These are phyloP conservation scores for Ochropacha duplaris DNA, from an alignment of 2,888 invertebrate genomes.

Conservation along the genomic window DNA sequence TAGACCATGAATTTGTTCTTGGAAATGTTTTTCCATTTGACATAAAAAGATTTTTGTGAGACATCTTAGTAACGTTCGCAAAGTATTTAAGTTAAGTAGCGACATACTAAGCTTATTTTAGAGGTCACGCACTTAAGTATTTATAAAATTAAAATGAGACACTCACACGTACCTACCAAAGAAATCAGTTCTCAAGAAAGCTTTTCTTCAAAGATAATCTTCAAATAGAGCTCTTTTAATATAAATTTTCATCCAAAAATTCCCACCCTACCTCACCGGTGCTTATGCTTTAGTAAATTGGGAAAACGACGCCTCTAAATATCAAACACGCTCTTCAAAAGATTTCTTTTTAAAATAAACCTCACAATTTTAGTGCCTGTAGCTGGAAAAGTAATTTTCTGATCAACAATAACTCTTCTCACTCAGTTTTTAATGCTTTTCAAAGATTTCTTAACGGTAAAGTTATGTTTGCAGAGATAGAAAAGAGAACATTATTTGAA, in stretches of 20 bases:
- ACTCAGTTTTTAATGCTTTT: slow-evolving; percentile 8
- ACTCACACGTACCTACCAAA: background rate
- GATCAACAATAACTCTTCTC: slow-evolving; percentile 6
- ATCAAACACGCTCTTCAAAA: slow-evolving; percentile 7
- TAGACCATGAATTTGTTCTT: background rate
- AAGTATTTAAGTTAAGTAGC: background rate
- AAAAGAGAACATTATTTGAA: slow-evolving; percentile 20
- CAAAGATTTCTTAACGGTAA: background rate
- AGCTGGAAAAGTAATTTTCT: slow-evolving; percentile 2
- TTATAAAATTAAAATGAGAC: background rate
- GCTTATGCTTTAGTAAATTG: slow-evolving; percentile 9
- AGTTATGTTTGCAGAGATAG: slow-evolving; percentile 16
- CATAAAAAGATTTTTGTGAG: background rate
- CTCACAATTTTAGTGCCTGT: background rate
- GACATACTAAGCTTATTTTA: background rate
- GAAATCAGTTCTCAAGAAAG: background rate
- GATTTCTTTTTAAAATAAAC: slow-evolving; percentile 5
- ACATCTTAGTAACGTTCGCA: background rate
- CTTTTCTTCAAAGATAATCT: slow-evolving; percentile 1
- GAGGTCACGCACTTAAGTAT: background rate
- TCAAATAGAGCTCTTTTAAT: background rate
- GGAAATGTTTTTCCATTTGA: background rate
- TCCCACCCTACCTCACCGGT: slow-evolving; percentile 1
- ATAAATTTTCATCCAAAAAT: background rate
- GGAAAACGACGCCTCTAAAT: slow-evolving; percentile 7